phyloP scores from a whole-genome alignment of 1,140 invertebrate genomes.

The Neodiprion fabricii region DNA sequence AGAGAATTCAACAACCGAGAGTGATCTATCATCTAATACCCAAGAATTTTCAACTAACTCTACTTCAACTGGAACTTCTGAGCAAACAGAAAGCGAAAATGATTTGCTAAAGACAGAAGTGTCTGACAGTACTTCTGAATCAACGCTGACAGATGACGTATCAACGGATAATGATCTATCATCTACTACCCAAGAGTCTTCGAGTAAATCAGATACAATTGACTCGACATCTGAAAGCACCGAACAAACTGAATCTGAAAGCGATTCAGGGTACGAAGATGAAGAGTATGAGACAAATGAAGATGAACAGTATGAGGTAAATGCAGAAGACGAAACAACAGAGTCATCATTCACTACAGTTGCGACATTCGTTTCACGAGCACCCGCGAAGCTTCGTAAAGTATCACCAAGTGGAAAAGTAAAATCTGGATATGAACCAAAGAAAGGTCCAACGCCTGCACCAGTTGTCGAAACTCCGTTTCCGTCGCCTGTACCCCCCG shows the following conservation, averaged over 20 bases:
- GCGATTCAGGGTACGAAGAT: too few species aligned
- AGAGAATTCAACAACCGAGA: neutral
- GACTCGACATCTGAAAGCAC: neutral
- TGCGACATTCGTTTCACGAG: neutral
- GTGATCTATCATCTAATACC: neutral
- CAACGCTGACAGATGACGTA: neutral
- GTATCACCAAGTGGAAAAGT: neutral
- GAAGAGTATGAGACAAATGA: too few species aligned
- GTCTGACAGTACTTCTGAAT: neutral
- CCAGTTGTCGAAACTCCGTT: neutral
- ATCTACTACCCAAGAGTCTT: too few species aligned
- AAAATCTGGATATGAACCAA: neutral
- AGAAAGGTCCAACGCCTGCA: neutral
- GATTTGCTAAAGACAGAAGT: neutral
- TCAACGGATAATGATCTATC: too few species aligned
- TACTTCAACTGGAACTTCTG: constrained; percentile 10
- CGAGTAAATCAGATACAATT: neutral
- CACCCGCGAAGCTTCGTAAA: neutral
- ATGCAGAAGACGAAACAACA: neutral
- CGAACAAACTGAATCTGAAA: too few species aligned
- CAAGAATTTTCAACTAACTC: constrained; percentile 12
- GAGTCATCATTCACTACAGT: too few species aligned
- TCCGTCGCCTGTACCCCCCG: neutral
- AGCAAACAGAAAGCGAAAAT: neutral
- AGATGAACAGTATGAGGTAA: too few species aligned